A percentile compares a stretch with the other conserved stretches of the same genome.
Evolutionary conservation across 1,140 invertebrate genomes (phyloP).

Genomic region (Aethina tumida): DNA sequence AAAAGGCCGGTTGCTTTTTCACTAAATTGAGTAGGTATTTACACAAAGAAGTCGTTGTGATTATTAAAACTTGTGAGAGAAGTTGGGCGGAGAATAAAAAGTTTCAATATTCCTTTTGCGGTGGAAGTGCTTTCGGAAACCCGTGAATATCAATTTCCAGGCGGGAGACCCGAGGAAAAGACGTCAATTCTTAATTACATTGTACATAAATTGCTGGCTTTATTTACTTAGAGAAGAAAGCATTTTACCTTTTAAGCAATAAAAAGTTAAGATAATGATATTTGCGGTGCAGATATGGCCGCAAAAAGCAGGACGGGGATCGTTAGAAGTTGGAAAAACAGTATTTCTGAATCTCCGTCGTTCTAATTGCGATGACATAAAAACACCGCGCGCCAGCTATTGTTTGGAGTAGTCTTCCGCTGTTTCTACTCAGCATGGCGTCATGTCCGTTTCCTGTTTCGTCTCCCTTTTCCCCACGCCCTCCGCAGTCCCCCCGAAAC

Average conservation of each 20-base stretch:
- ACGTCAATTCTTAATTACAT: too few species aligned
- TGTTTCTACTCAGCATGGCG: slow-evolving; percentile 37
- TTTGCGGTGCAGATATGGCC: slow-evolving; percentile 23
- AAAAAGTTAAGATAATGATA: slow-evolving; percentile 29
- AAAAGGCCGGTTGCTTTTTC: too few species aligned
- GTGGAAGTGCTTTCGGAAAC: too few species aligned
- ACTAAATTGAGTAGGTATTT: too few species aligned
- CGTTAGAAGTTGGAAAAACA: slow-evolving; percentile 27
- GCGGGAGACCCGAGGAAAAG: too few species aligned
- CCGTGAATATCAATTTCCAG: too few species aligned
- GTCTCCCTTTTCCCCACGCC: slow-evolving; percentile 13
- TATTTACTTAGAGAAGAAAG: slow-evolving; percentile 1
- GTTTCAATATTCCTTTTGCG: too few species aligned
- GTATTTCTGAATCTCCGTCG: slow-evolving; percentile 28
- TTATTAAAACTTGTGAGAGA: too few species aligned
- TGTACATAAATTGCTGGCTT: too few species aligned
- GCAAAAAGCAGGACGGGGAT: slow-evolving; percentile 23
- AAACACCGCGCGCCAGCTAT: slow-evolving; percentile 31
- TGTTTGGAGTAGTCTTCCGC: slow-evolving; percentile 37
- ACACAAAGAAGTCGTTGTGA: too few species aligned
- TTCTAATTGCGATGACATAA: slow-evolving; percentile 34
- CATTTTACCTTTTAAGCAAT: slow-evolving; percentile 10
- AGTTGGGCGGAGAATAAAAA: too few species aligned
- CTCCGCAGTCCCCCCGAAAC: too few species aligned
- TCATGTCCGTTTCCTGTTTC: slow-evolving; percentile 36